A percentile compares a stretch with the other conserved stretches of the same genome.
Evolutionary conservation across 2,888 invertebrate species (phyloP).

Genomic region (Timema podura): DNA sequence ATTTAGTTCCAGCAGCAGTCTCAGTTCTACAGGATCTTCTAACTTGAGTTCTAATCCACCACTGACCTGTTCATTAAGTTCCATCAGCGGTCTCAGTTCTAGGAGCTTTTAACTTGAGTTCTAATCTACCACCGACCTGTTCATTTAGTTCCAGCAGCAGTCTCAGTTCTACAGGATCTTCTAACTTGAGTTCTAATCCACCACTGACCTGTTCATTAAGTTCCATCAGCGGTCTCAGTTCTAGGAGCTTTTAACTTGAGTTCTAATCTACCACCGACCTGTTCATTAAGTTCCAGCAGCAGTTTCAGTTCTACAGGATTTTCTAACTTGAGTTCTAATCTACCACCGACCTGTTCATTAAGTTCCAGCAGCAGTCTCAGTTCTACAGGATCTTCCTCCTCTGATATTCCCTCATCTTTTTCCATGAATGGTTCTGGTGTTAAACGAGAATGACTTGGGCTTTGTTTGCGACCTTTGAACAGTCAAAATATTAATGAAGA

Average conservation of each 20-base stretch:
- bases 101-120: conserved; percentile 37
- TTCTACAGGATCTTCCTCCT: conserved; percentile 79
- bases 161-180: conserved; percentile 78
- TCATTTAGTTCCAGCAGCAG: conserved; percentile 84
- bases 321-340: no score
- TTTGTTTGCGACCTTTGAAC: conserved; percentile 59
- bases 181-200: conserved; percentile 39
- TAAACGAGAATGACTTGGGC: conserved; percentile 55
- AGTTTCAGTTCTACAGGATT: no score
- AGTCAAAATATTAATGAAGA: not conserved
- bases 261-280: conserved; percentile 46
- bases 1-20: conserved; percentile 79
- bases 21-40: conserved; percentile 78
- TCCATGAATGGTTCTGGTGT: conserved; percentile 58
- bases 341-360: conserved; percentile 65
- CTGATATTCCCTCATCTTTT: conserved; percentile 69
- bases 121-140: conserved; percentile 51
- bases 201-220: conserved; percentile 71
- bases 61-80: conserved; percentile 75
- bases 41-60: no score
- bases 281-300: conserved; percentile 57
- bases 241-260: conserved; percentile 43
- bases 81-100: conserved; percentile 78
- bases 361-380: conserved; percentile 79
- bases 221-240: conserved; percentile 79